phyloP scores from a whole-genome alignment of 2,888 invertebrate species.

The Heliothis peltigera region DNA sequence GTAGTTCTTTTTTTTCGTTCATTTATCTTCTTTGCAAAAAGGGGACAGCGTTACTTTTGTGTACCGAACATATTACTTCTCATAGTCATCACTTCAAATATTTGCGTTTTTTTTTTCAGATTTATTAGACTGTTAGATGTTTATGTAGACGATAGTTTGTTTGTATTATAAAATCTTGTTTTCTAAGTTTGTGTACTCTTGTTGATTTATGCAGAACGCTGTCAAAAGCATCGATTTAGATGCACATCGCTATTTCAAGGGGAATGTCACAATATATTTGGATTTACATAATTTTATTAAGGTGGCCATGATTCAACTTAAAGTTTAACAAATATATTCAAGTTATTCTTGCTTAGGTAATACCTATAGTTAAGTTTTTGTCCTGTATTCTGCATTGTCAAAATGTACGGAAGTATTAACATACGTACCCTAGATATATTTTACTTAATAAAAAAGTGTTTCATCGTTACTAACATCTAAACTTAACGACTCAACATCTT shows the following conservation, averaged over 20 bases:
- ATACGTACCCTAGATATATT: neutral
- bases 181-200: conserved; percentile 8
- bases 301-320: neutral
- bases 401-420: no score
- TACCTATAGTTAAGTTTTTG: no score
- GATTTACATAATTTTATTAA: conserved; percentile 23
- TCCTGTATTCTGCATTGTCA: no score
- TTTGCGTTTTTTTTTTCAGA: conserved; percentile 7
- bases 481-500: neutral
- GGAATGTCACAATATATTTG: conserved; percentile 21
- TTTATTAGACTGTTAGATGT: neutral
- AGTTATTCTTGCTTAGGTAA: no score
- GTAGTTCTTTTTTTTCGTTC: conserved; percentile 14
- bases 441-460: neutral
- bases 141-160: conserved; percentile 10
- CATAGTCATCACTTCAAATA: neutral
- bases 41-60: conserved; percentile 7
- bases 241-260: conserved; percentile 28
- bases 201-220: conserved; percentile 12
- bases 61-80: neutral
- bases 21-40: conserved; percentile 19
- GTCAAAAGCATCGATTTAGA: conserved; percentile 21
- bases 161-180: conserved; percentile 5
- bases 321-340: no score
- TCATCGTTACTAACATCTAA: neutral